Percentiles rank a stretch among this genome's conserved stretches.
phyloP scores from a whole-genome alignment of 2,113 vertebrate genomes.

The Herpailurus yagouaroundi region DNA sequence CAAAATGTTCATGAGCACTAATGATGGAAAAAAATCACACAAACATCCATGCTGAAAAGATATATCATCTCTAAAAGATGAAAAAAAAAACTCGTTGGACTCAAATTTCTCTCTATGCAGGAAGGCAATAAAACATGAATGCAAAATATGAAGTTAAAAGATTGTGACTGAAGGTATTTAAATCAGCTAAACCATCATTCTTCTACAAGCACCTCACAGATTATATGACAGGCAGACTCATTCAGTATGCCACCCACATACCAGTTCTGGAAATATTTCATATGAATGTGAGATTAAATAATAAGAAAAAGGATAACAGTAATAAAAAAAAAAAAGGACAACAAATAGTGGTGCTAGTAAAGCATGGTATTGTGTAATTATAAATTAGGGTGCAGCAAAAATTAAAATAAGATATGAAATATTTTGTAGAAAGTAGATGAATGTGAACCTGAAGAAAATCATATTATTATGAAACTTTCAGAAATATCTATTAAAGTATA shows the following conservation, averaged over 20 bases:
- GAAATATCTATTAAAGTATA: not conserved
- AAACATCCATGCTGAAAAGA: not conserved
- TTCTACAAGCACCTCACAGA: not conserved
- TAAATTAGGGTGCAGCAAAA: not conserved
- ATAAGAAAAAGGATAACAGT: not conserved
- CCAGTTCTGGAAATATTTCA: not conserved
- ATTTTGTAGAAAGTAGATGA: not conserved
- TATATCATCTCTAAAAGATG: not conserved
- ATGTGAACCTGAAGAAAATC: not conserved
- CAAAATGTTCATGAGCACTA: not conserved
- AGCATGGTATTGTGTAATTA: not conserved
- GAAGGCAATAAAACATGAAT: not conserved
- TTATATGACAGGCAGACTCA: not conserved
- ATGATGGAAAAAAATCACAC: not conserved
- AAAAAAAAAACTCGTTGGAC: not conserved
- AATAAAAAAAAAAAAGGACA: not conserved
- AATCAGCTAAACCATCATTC: not conserved
- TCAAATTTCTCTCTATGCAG: not conserved
- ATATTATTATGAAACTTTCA: not conserved
- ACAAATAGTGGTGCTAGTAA: not conserved
- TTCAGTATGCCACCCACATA: not conserved
- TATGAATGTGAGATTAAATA: not conserved
- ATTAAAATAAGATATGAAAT: not conserved
- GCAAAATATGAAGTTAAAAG: not conserved
- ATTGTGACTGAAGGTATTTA: conserved; percentile 17